These are phyloP conservation scores for Orthonyx spaldingii DNA, from an alignment of 2,113 vertebrate species.

Conservation along the genomic window DNA sequence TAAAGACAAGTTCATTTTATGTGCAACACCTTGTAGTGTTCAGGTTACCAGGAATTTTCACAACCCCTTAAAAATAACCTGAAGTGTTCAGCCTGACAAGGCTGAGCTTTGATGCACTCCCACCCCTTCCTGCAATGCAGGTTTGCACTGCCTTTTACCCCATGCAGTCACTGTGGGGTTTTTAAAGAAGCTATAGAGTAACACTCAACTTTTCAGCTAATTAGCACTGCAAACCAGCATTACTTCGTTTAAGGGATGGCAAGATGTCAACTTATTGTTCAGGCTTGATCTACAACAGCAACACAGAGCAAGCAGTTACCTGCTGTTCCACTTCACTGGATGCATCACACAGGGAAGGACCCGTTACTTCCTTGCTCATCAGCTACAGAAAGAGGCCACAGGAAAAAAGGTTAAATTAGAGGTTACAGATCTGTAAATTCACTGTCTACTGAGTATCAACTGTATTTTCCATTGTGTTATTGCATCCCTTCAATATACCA, in stretches of 20 bases:
- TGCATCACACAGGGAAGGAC: conserved; percentile 72
- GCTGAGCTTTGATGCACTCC: background rate
- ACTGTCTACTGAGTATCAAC: background rate
- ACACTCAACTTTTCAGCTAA: background rate
- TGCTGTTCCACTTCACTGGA: conserved; percentile 86
- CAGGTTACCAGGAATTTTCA: background rate
- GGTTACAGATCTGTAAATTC: background rate
- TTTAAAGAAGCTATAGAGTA: background rate
- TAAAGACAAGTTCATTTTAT: background rate
- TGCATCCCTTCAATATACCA: background rate
- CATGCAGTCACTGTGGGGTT: background rate
- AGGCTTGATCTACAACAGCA: background rate
- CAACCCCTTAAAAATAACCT: background rate
- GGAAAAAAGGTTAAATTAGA: background rate
- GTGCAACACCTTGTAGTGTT: background rate
- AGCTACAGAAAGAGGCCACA: conserved; percentile 71
- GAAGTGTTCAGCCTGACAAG: background rate
- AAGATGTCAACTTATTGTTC: background rate
- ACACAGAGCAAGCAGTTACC: conserved; percentile 65
- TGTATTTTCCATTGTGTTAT: background rate
- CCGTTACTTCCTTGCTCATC: conserved; percentile 84
- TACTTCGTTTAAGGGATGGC: background rate
- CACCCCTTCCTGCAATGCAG: background rate
- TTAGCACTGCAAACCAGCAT: background rate
- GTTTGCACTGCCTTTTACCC: background rate